A percentile compares a stretch with the other conserved stretches of the same genome.
phyloP scores from a whole-genome alignment of 2,888 invertebrate genomes.

The Caenorhabditis sp. region DNA sequence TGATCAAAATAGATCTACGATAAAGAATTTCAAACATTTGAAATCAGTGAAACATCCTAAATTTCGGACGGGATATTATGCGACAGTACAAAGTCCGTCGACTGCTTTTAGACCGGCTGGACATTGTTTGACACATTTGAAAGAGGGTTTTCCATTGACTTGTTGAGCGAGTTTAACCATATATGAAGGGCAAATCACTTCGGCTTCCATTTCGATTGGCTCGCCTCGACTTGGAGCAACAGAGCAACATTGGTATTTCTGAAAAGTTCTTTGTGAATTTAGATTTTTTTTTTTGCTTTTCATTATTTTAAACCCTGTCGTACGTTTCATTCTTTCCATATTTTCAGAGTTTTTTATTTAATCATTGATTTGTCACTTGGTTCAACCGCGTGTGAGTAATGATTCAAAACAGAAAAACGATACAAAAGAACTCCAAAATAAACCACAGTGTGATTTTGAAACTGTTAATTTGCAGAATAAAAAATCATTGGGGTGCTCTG shows the following conservation, averaged over 20 bases:
- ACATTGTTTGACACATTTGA: constrained; percentile 38
- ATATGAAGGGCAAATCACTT: constrained; percentile 46
- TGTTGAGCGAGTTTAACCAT: constrained; percentile 47
- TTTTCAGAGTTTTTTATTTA: too few species aligned
- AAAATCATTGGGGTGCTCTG: too few species aligned
- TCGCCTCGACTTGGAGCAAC: constrained; percentile 33
- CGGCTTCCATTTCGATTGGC: constrained; percentile 13
- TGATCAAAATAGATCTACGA: constrained; percentile 8
- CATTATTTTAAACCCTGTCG: too few species aligned
- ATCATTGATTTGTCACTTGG: too few species aligned
- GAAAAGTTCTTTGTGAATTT: too few species aligned
- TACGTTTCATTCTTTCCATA: too few species aligned
- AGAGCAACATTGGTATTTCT: constrained; percentile 50
- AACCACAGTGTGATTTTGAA: too few species aligned
- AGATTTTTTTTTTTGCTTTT: too few species aligned
- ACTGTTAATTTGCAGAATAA: too few species aligned
- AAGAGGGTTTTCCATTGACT: constrained; percentile 35
- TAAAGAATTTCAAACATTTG: neutral
- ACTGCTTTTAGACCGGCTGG: constrained; percentile 39
- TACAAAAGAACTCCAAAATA: too few species aligned
- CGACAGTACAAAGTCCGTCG: constrained; percentile 35
- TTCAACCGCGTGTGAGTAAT: too few species aligned
- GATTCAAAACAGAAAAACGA: too few species aligned
- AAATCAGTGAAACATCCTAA: neutral
- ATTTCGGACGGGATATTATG: neutral